These are phyloP conservation scores for Menidia beryllina DNA, from an alignment of 2,113 vertebrate species.

Conservation along the genomic window DNA sequence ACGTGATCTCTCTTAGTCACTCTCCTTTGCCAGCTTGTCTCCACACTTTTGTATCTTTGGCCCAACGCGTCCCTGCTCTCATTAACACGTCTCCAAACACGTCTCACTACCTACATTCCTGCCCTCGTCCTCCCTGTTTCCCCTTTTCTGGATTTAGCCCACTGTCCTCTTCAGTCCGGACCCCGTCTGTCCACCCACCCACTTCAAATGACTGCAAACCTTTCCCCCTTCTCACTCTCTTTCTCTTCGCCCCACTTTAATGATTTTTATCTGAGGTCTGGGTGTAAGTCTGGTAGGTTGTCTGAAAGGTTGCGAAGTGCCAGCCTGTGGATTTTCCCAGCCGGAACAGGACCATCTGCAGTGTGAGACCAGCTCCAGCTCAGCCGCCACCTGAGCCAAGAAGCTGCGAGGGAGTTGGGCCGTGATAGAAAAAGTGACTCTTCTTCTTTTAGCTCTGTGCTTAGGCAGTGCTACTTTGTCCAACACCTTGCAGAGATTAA, in stretches of 20 bases:
- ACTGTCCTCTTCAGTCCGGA: background rate
- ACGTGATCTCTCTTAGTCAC: constrained; percentile 5
- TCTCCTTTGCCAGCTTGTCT: background rate
- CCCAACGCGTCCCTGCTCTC: constrained; percentile 15
- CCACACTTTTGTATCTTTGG: constrained; percentile 17
- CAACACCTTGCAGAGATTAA: background rate
- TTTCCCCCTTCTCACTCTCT: background rate
- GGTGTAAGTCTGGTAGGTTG: constrained; percentile 51
- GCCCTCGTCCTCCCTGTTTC: constrained; percentile 12
- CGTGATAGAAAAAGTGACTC: constrained; percentile 18
- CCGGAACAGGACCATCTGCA: constrained; percentile 55
- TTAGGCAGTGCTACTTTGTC: background rate
- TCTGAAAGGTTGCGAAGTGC: constrained; percentile 51
- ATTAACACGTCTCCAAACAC: constrained; percentile 30
- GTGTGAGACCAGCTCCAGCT: constrained; percentile 12
- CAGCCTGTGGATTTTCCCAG: constrained; percentile 42
- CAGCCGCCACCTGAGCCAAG: constrained; percentile 10
- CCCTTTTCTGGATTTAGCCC: background rate
- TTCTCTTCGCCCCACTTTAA: background rate
- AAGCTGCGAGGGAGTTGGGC: constrained; percentile 41
- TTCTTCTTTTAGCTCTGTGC: constrained; percentile 17
- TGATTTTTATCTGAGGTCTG: constrained; percentile 19
- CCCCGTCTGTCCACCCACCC: constrained; percentile 10
- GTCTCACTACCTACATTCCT: constrained; percentile 17
- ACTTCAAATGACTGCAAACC: background rate